Base-by-base conservation (phyloP, 35 echinoderm and acorn worm genomes). In the Lytechinus variegatus region DNA sequence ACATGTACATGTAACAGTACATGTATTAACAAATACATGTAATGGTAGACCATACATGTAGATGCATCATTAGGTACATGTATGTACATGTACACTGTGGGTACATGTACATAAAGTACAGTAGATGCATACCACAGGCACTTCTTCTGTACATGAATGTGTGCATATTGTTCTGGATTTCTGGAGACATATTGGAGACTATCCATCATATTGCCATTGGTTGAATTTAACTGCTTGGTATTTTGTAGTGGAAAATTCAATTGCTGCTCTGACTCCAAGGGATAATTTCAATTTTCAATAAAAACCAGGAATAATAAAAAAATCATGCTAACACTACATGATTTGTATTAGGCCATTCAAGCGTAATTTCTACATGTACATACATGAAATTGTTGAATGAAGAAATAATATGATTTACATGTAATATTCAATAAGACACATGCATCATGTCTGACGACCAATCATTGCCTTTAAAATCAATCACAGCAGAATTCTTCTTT, bases 171-270 rank as follows among this genome's bases (percentile, higher is more conserved):
- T 44, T 44, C 33, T 44, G 56, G 56, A 9, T 0, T 44, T 44
- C 33, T 44, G 56, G 56, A 9, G 13, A 58, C 9, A 11, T 24
- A 79, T 6, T 79, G 66, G 5, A 7, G 27, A 90, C 52, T 90
- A 90, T 33, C 88, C 88, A 52, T 33, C 52, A 54, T 90, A 27
- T 33, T 10, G 29, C 88, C 88, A 52, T n/a, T 52, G 88, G 88
- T 33, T 79, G 21, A 24, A 24, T n/a, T n/a, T n/a, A n/a, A 79
- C 66, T 24, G 19, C 66, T 90, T 90, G 52, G 9, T 90, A 90
- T 90, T 12, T 90, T 28, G 88, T 90, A 90, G 52, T 90, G 88
- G 88, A 44, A 29, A 90, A 90, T 90, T 90, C 24, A 90, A 90
- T 90, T 90, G 52, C 88, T 44, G 52, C 88, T 90, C 28, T 28